Evolutionary conservation across 2,797 vertebrate genomes (phyloP).

Genomic region (Smutsia gigantea): DNA sequence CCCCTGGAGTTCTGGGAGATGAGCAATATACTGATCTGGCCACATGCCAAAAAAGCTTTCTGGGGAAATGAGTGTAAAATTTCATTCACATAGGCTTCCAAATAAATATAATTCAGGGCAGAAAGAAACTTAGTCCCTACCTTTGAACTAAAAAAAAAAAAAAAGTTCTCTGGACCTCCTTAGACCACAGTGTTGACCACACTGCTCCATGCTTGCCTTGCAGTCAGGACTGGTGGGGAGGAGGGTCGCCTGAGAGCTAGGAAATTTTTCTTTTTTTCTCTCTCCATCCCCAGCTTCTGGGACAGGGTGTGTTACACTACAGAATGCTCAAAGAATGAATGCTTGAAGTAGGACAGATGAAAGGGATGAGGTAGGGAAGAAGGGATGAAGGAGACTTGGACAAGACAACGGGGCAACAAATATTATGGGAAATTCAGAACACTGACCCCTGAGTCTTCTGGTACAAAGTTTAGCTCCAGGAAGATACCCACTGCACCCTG

Average conservation of each 20-base stretch:
- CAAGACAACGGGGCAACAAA: neutral
- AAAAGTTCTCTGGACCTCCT: neutral
- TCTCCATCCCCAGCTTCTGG: neutral
- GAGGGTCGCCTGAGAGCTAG: neutral
- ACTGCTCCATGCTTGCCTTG: neutral
- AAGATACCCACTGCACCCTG: neutral
- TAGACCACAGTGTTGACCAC: neutral
- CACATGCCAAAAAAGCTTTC: neutral
- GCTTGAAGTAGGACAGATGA: neutral
- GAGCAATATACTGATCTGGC: neutral
- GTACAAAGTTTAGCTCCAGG: neutral
- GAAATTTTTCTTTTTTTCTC: neutral
- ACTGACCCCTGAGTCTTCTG: neutral
- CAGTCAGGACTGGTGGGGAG: neutral
- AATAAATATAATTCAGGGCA: conserved; percentile 30
- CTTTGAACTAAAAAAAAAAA: neutral
- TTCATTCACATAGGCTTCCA: neutral
- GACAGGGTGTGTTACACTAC: neutral
- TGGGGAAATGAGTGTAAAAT: conserved; percentile 31
- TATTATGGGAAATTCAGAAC: neutral
- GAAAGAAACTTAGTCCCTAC: neutral
- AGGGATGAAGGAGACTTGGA: neutral
- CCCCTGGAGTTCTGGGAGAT: conserved; percentile 2
- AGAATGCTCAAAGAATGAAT: neutral
- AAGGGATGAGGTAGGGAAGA: neutral